Evolutionary conservation across 2,797 vertebrate species (phyloP).

Genomic region (Tragelaphus eurycerus): DNA sequence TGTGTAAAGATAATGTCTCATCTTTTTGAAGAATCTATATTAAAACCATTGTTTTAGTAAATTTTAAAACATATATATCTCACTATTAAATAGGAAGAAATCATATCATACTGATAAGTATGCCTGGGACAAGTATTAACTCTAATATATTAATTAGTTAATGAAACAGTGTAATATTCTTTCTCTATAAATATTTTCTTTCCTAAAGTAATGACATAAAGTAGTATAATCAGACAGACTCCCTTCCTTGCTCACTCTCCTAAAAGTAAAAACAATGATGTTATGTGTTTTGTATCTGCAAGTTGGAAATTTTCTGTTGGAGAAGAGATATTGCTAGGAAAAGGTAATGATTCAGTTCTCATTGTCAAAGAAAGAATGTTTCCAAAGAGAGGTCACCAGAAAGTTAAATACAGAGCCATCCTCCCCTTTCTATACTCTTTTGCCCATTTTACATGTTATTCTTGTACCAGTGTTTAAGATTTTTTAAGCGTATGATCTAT

Average conservation of each 20-base stretch:
- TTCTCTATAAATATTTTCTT: neutral
- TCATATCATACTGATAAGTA: neutral
- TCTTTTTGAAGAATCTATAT: slow-evolving; percentile 7
- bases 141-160: slow-evolving; percentile 8
- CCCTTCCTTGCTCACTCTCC: neutral
- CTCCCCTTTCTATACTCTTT: neutral
- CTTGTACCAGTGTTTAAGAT: neutral
- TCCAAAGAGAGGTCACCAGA: neutral
- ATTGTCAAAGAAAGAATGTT: neutral
- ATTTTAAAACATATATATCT: neutral
- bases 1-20: neutral
- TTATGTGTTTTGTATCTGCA: neutral
- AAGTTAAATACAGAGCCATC: neutral
- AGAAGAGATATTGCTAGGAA: neutral
- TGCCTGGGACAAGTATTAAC: neutral
- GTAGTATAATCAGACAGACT: neutral
- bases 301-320: neutral
- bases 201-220: neutral
- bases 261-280: neutral
- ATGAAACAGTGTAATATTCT: neutral
- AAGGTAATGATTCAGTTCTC: neutral
- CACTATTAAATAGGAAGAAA: neutral
- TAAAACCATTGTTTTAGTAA: slow-evolving; percentile 18
- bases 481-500: neutral
- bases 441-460: too few species aligned